These are phyloP conservation scores for Pseudorhombus dupliciocellatus DNA, from an alignment of 2,113 vertebrate species.

Conservation along the genomic window DNA sequence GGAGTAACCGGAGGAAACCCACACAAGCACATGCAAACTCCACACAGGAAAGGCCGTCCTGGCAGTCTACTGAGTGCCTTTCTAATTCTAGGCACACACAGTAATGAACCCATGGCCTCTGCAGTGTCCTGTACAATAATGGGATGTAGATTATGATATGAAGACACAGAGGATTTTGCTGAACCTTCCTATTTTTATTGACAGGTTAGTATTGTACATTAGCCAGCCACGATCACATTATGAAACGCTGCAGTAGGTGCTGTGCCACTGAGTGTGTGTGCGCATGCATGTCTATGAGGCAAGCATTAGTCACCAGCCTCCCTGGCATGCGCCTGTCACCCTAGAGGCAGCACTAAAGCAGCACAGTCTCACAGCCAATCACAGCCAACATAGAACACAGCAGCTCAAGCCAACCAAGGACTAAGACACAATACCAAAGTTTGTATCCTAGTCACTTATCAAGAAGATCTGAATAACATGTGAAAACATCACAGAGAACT, in stretches of 20 bases:
- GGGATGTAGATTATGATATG: neutral
- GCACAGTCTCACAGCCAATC: conserved; percentile 62
- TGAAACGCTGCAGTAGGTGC: conserved; percentile 19
- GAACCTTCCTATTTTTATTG: neutral
- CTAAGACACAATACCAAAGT: conserved; percentile 13
- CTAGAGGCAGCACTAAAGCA: conserved; percentile 53
- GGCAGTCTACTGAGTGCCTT: too few relatives aligned
- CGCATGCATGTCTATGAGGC: conserved; percentile 55
- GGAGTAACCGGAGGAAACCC: too few relatives aligned
- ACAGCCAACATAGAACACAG: conserved; percentile 70
- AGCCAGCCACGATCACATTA: conserved; percentile 37
- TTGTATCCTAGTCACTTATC: conserved; percentile 6
- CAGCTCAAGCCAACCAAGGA: conserved; percentile 65
- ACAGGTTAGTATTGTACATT: conserved; percentile 29
- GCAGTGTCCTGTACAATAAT: conserved; percentile 15
- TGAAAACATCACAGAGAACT: conserved; percentile 11
- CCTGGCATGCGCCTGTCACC: conserved; percentile 49
- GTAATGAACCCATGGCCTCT: neutral
- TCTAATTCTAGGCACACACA: too few relatives aligned
- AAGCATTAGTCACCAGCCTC: conserved; percentile 61
- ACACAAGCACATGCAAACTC: too few relatives aligned
- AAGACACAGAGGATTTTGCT: neutral
- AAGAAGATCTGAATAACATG: neutral
- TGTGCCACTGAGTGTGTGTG: conserved; percentile 13
- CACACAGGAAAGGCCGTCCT: too few relatives aligned